Percentiles rank a stretch among this genome's conserved stretches.
These are phyloP conservation scores for Hanleya hanleyi DNA, from an alignment of 2,888 invertebrate genomes.

Conservation along the genomic window DNA sequence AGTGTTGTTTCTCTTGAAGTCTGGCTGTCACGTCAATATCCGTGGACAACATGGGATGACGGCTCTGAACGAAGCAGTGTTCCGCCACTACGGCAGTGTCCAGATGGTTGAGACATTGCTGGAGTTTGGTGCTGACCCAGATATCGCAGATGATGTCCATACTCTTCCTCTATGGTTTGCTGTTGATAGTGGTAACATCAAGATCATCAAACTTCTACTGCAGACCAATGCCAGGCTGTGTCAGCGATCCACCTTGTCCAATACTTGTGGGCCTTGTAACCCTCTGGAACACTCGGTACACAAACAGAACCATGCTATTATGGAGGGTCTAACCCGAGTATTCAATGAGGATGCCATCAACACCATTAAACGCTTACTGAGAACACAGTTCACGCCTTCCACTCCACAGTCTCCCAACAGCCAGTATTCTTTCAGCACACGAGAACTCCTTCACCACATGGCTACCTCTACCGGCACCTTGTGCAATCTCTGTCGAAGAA, in stretches of 20 bases:
- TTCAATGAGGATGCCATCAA: slow-evolving; percentile 54
- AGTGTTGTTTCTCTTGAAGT: slow-evolving; percentile 52
- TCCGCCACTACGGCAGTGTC: slow-evolving; percentile 52
- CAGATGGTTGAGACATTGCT: slow-evolving; percentile 63
- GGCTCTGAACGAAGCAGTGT: slow-evolving; percentile 69
- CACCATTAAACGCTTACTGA: slow-evolving; percentile 20
- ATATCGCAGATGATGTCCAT: slow-evolving; percentile 63
- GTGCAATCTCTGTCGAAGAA: slow-evolving; percentile 49
- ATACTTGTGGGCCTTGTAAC: slow-evolving; percentile 75
- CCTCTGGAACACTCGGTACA: slow-evolving; percentile 61
- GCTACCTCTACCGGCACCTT: slow-evolving; percentile 43
- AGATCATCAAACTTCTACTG: slow-evolving; percentile 65
- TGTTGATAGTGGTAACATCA: slow-evolving; percentile 58
- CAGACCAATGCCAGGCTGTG: slow-evolving; percentile 95
- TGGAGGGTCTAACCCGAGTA: slow-evolving; percentile 53
- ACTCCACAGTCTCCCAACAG: background rate
- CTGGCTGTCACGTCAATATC: slow-evolving; percentile 54
- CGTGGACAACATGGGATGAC: slow-evolving; percentile 64
- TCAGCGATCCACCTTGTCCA: slow-evolving; percentile 85
- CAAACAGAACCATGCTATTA: slow-evolving; percentile 48
- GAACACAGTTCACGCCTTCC: background rate
- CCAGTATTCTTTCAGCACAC: slow-evolving; percentile 1
- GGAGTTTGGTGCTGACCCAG: slow-evolving; percentile 61
- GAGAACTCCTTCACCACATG: slow-evolving; percentile 28
- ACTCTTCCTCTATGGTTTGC: slow-evolving; percentile 71